These are phyloP conservation scores for Chironex yamaguchii DNA, from an alignment of 30 jellyfish, hydroid and myxozoan species.

Conservation along the genomic window DNA sequence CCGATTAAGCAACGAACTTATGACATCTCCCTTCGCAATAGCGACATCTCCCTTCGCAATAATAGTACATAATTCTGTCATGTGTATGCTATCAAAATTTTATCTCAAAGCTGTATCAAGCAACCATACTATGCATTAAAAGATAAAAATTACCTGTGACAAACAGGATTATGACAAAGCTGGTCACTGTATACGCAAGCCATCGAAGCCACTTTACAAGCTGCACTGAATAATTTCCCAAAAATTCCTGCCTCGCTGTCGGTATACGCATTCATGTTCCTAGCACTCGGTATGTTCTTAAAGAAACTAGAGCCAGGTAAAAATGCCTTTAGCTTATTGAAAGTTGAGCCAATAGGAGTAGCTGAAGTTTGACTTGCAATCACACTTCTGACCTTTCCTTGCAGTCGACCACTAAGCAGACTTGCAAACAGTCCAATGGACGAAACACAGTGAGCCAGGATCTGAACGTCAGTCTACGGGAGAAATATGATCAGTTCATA, in stretches of 20 bases:
- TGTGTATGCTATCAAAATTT: no score
- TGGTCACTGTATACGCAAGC: constrained; percentile 1
- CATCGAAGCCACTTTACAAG: not conserved
- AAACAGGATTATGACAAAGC: constrained; percentile 43
- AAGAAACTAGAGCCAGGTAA: not conserved
- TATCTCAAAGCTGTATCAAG: no score
- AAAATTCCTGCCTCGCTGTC: constrained; percentile 25
- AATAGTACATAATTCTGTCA: no score
- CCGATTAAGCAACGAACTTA: no score
- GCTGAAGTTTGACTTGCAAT: constrained; percentile 45
- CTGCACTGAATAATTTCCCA: constrained; percentile 6
- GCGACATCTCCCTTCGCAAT: no score
- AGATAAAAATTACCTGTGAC: constrained; percentile 80
- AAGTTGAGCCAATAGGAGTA: constrained; percentile 33
- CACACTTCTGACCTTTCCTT: constrained; percentile 55
- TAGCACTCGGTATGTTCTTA: not conserved
- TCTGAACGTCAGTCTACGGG: constrained; percentile 59
- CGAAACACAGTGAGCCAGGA: constrained; percentile 52
- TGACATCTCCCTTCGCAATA: no score
- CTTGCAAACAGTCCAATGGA: constrained; percentile 25
- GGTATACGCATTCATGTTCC: constrained; percentile 41
- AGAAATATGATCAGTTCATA: no score
- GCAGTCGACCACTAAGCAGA: constrained; percentile 26
- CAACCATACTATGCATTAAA: no score
- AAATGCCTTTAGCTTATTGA: constrained; percentile 31